Conservation (phyloP, 2,888 invertebrate species). For the Harpagoxenus sublaevis region DNA sequence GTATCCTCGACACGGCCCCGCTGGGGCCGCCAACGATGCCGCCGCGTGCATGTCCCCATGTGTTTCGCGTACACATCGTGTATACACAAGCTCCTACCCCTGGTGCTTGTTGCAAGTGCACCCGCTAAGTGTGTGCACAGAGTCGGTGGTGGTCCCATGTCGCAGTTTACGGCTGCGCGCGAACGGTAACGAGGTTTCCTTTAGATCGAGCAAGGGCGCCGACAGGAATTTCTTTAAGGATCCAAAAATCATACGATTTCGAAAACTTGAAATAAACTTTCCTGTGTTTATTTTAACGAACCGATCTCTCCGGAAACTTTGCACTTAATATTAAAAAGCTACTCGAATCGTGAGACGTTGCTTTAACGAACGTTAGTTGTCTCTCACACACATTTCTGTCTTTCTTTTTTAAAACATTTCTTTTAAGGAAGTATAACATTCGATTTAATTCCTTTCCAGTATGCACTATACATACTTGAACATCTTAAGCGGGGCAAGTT, state of each 20-base stretch:
- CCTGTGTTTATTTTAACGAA: background rate
- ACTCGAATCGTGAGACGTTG: background rate
- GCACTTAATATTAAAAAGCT: background rate
- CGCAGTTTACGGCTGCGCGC: slow-evolving; percentile 59
- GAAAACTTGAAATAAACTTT: background rate
- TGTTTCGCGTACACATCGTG: slow-evolving; percentile 63
- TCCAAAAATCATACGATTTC: background rate
- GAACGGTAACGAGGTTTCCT: slow-evolving; percentile 31
- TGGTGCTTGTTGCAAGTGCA: slow-evolving; percentile 53
- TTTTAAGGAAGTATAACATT: background rate
- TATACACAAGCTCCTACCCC: slow-evolving; percentile 67
- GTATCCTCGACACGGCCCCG: slow-evolving; percentile 76
- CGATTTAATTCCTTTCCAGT: background rate
- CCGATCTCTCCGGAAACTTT: background rate
- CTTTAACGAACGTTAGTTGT: background rate
- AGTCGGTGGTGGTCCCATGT: slow-evolving; percentile 50
- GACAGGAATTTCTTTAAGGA: background rate
- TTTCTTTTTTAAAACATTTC: background rate
- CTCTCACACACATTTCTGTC: background rate
- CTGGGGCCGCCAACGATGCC: slow-evolving; percentile 74
- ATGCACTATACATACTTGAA: background rate
- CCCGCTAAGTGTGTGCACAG: slow-evolving; percentile 59
- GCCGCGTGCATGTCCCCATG: slow-evolving; percentile 65
- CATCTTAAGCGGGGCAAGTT: background rate
- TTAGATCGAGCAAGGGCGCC: background rate